Conservation (phyloP, 2,888 invertebrate species). For the Cremastinae sp. region DNA sequence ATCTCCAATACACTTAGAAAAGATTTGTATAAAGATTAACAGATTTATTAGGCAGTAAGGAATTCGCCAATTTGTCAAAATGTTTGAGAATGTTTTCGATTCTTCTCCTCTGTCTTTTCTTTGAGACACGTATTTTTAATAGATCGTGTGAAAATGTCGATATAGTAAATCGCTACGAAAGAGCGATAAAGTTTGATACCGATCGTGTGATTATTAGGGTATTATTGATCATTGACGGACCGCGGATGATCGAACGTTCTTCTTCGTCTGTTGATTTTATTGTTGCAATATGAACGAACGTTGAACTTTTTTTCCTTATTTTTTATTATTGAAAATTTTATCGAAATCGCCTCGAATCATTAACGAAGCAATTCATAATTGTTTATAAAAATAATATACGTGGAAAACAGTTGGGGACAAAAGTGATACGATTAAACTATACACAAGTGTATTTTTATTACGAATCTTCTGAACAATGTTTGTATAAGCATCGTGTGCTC, state of each 20-base stretch:
- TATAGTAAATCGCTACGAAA: not conserved
- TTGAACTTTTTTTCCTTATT: constrained; percentile 16
- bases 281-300: constrained; percentile 42
- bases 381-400: constrained; percentile 6
- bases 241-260: constrained; percentile 1
- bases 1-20: constrained; percentile 39
- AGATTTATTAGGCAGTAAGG: constrained; percentile 4
- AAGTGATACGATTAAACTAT: constrained; percentile 13
- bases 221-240: constrained; percentile 30
- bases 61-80: constrained; percentile 4
- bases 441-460: constrained; percentile 57
- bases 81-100: constrained; percentile 10
- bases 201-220: constrained; percentile 17
- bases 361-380: not conserved
- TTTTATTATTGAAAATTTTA: constrained; percentile 24
- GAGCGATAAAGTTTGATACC: not conserved
- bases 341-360: constrained; percentile 5
- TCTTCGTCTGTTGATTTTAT: constrained; percentile 40
- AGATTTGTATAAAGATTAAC: constrained; percentile 20
- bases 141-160: not conserved
- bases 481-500: constrained; percentile 46
- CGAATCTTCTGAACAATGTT: constrained; percentile 43
- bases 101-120: constrained; percentile 13
- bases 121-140: constrained; percentile 4
- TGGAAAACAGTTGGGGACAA: not conserved